Evolutionary conservation across 1,140 invertebrate species (phyloP).

Genomic region (Zophobas atratus): DNA sequence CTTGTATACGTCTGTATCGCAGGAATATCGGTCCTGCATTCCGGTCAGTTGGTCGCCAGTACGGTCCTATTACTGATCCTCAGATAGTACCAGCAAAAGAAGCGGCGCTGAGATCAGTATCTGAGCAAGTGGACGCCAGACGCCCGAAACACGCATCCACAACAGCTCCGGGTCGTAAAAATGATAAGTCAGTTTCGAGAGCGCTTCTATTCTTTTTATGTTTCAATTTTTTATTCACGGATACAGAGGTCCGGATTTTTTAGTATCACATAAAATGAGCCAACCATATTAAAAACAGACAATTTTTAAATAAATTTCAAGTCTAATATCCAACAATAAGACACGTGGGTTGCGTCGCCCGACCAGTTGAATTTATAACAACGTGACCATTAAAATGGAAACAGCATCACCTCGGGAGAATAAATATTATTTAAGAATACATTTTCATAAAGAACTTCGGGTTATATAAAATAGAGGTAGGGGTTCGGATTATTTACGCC

Average conservation of each 20-base stretch:
- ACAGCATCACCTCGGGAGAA: background rate
- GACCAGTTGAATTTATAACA: background rate
- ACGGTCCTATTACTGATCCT: conserved; percentile 10
- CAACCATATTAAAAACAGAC: background rate
- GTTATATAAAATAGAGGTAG: conserved; percentile 5
- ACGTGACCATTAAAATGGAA: conserved; percentile 5
- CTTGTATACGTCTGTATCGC: conserved; percentile 17
- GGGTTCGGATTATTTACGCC: background rate
- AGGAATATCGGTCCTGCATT: conserved; percentile 37
- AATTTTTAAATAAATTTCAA: conserved; percentile 7
- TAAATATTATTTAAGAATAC: background rate
- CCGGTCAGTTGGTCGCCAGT: background rate
- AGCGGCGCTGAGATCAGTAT: conserved; percentile 17
- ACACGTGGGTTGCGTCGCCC: background rate
- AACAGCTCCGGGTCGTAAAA: background rate
- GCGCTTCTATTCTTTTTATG: background rate
- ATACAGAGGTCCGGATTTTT: background rate
- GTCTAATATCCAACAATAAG: background rate
- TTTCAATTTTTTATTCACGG: background rate
- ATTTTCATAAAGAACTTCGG: conserved; percentile 6
- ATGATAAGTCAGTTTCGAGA: background rate
- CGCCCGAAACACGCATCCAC: conserved; percentile 1
- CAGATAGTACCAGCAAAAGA: background rate
- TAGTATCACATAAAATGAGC: background rate
- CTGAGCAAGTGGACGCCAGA: conserved; percentile 10